Evolutionary conservation across 2,888 invertebrate genomes (phyloP).

Genomic region (Hirudinaria manillensis): DNA sequence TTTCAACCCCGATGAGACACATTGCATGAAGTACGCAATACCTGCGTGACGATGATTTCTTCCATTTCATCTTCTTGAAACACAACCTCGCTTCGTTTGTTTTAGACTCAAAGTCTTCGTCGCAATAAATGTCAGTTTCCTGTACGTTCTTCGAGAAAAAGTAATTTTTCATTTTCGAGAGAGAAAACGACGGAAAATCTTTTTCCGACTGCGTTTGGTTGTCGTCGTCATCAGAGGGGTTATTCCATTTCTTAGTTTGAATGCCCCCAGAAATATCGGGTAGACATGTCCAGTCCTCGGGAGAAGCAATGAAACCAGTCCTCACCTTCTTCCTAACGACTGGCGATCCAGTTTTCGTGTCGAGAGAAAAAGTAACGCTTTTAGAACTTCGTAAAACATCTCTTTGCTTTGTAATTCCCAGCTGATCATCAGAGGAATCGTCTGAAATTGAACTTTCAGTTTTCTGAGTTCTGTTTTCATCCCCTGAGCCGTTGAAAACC

Average conservation of each 20-base stretch:
- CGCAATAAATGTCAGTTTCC: too few relatives aligned
- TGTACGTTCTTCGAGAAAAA: background rate
- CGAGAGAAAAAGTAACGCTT: constrained; percentile 25
- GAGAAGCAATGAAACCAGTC: background rate
- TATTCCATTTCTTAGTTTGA: background rate
- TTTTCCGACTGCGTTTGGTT: background rate
- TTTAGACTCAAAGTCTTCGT: too few relatives aligned
- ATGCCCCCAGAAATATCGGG: constrained; percentile 6
- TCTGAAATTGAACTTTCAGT: background rate
- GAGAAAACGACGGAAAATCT: background rate
- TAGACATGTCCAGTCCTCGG: constrained; percentile 12
- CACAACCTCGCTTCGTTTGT: background rate
- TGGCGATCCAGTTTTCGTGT: constrained; percentile 22
- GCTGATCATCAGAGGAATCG: background rate
- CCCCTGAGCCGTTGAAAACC: background rate
- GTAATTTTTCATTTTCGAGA: constrained; percentile 15
- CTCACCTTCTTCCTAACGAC: background rate
- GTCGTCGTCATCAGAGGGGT: background rate
- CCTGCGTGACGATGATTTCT: background rate
- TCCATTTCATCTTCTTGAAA: constrained; percentile 8
- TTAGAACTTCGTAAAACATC: background rate
- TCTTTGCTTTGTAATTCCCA: too few relatives aligned
- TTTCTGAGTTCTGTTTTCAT: background rate
- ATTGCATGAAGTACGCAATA: constrained; percentile 29
- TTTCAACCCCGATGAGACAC: constrained; percentile 23